phyloP scores from a whole-genome alignment of 2,113 vertebrate species.

The Xenotilapia caudafasciata region DNA sequence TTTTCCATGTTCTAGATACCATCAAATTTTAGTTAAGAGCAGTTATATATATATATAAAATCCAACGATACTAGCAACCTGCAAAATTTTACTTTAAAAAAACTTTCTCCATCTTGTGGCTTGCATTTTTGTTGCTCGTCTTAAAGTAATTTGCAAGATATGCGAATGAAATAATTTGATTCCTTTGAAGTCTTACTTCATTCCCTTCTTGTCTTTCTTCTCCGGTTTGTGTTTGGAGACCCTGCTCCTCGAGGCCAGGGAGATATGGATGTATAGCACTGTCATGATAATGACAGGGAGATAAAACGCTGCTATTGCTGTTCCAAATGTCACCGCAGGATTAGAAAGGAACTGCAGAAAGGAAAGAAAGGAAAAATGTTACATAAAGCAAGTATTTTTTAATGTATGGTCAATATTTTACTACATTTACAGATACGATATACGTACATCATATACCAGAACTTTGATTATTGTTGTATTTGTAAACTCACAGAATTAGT shows the following conservation, averaged over 20 bases:
- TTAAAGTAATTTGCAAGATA: background rate
- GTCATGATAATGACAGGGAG: slow-evolving; percentile 98
- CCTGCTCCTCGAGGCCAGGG: slow-evolving; percentile 91
- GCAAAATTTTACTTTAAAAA: rapidly evolving
- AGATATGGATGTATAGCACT: slow-evolving; percentile 94
- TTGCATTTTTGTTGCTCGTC: background rate
- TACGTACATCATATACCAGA: background rate
- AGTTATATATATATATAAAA: background rate
- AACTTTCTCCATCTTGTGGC: background rate
- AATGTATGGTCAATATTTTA: background rate
- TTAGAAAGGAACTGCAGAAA: slow-evolving; percentile 90
- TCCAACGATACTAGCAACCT: background rate
- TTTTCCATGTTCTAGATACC: background rate
- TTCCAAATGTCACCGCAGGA: slow-evolving; percentile 91
- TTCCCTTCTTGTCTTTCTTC: slow-evolving; percentile 84
- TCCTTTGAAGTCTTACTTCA: slow-evolving; percentile 64
- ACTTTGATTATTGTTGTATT: background rate
- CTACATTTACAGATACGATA: background rate
- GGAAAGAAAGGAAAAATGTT: background rate
- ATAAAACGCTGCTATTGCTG: slow-evolving; percentile 96
- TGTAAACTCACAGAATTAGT: background rate
- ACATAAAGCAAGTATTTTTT: rapidly evolving
- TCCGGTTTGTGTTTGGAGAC: slow-evolving; percentile 89
- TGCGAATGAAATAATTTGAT: background rate
- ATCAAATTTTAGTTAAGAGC: background rate